Percentiles rank a stretch among this genome's conserved stretches.
These are phyloP conservation scores for Rhagium mordax DNA, from an alignment of 2,888 invertebrate genomes.

Conservation along the genomic window DNA sequence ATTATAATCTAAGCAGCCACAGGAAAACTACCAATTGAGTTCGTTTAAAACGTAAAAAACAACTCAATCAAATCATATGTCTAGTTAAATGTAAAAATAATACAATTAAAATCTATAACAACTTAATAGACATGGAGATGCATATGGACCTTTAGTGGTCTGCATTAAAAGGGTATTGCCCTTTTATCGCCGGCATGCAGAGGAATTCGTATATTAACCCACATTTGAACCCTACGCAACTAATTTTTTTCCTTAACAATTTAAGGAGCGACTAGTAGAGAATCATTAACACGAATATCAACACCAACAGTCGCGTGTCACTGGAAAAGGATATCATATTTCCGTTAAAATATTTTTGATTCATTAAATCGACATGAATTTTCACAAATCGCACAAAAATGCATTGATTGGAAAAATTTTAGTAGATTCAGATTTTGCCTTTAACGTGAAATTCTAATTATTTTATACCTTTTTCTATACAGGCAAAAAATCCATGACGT, in stretches of 20 bases:
- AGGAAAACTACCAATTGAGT: conserved; percentile 49
- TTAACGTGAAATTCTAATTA: no score
- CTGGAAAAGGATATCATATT: no score
- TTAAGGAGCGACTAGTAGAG: no score
- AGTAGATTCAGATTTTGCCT: no score
- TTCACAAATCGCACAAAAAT: no score
- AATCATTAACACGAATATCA: no score
- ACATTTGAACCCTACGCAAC: neutral
- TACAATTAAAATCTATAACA: conserved; percentile 45
- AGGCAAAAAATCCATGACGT: no score
- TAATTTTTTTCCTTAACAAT: neutral
- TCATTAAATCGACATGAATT: no score
- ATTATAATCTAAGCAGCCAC: conserved; percentile 33
- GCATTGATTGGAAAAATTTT: no score
- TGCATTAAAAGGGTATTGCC: conserved; percentile 41
- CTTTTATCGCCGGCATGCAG: conserved; percentile 31
- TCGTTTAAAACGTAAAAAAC: conserved; percentile 49
- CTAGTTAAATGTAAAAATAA: conserved; percentile 47
- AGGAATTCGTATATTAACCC: neutral
- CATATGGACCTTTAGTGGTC: conserved; percentile 25
- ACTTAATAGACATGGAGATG: conserved; percentile 21
- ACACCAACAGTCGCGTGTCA: no score
- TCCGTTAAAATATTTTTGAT: no score
- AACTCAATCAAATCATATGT: conserved; percentile 47
- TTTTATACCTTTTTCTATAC: no score